phyloP scores from a whole-genome alignment of 2,113 vertebrate species.

The Neodon shergylaensis region DNA sequence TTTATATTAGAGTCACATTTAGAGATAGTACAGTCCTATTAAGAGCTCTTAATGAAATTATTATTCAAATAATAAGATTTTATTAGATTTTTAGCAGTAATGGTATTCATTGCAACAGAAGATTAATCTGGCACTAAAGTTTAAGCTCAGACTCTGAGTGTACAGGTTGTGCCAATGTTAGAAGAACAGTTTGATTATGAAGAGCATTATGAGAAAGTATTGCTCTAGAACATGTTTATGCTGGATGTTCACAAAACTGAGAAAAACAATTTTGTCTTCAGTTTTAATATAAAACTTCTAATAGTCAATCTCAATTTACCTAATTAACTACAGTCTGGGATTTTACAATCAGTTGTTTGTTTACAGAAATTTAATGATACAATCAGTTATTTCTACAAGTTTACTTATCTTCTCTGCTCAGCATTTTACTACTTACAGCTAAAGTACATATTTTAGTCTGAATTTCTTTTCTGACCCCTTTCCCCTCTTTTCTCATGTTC shows the following conservation, averaged over 20 bases:
- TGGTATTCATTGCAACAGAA: conserved; percentile 60
- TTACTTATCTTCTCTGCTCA: conserved; percentile 32
- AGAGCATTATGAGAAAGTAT: conserved; percentile 20
- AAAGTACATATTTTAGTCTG: neutral
- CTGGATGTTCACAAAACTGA: neutral
- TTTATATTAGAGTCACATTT: conserved; percentile 47
- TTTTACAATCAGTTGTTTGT: conserved; percentile 50
- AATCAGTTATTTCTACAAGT: conserved; percentile 42
- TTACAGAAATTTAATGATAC: conserved; percentile 36
- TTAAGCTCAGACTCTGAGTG: neutral
- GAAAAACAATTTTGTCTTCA: neutral
- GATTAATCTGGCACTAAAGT: conserved; percentile 56
- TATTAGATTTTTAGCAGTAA: conserved; percentile 63
- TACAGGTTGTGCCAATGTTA: conserved; percentile 30
- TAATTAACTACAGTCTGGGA: neutral
- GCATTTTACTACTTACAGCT: conserved; percentile 31
- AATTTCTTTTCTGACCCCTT: neutral
- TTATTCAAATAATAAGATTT: conserved; percentile 65
- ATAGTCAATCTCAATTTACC: conserved; percentile 26
- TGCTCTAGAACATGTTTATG: conserved; percentile 24
- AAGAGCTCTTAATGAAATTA: conserved; percentile 71
- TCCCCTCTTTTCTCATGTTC: rapidly evolving
- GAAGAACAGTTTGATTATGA: conserved; percentile 46
- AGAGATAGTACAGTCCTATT: conserved; percentile 51
- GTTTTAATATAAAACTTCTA: conserved; percentile 11